phyloP scores from a whole-genome alignment of 2,113 vertebrate species.

The Setophaga coronata region DNA sequence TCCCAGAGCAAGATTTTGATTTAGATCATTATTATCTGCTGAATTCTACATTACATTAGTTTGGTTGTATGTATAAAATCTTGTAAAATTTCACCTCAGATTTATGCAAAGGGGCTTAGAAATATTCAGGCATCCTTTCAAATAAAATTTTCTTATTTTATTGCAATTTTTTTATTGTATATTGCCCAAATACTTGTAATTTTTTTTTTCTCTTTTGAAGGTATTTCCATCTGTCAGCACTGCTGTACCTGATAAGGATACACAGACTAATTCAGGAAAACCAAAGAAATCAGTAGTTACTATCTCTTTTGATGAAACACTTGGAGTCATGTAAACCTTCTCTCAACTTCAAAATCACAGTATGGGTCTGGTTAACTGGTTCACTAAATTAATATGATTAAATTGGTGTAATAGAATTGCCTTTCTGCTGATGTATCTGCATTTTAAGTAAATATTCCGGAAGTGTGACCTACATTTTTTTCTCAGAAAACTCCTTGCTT shows the following conservation, averaged over 20 bases:
- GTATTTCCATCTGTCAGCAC: background rate
- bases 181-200: background rate
- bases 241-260: background rate
- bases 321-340: background rate
- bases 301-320: background rate
- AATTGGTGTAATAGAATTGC: background rate
- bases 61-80: background rate
- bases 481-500: conserved; percentile 35
- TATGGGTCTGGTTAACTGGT: background rate
- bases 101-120: background rate
- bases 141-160: background rate
- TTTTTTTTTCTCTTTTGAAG: background rate
- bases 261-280: background rate
- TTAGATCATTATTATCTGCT: background rate
- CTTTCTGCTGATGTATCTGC: background rate
- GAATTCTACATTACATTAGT: background rate
- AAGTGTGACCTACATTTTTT: background rate
- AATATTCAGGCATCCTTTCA: background rate
- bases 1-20: background rate
- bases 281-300: background rate
- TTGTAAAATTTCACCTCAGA: background rate
- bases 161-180: background rate
- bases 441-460: background rate
- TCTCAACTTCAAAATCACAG: background rate
- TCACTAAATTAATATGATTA: background rate